A percentile compares a stretch with the other conserved stretches of the same genome.
These are phyloP conservation scores for Contarinia nasturtii DNA, from an alignment of 1,140 invertebrate genomes.

Conservation along the genomic window DNA sequence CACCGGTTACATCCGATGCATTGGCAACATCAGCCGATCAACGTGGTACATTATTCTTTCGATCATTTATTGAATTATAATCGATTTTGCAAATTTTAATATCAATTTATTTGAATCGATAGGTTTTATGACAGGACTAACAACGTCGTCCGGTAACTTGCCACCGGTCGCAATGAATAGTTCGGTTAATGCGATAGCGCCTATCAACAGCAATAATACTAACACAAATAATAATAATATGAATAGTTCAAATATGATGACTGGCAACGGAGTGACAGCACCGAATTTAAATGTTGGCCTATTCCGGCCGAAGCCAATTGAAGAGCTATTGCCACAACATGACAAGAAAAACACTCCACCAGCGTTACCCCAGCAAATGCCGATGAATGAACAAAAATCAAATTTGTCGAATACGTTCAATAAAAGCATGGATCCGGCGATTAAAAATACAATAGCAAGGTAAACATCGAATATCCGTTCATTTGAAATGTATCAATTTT, in stretches of 20 bases:
- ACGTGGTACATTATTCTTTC: not conserved
- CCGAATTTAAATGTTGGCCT: slow-evolving; percentile 33
- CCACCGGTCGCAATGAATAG: too few relatives aligned
- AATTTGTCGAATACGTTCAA: too few relatives aligned
- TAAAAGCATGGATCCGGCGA: slow-evolving; percentile 1
- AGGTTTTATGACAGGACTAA: too few relatives aligned
- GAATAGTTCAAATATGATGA: slow-evolving; percentile 2
- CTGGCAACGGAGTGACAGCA: slow-evolving; percentile 17
- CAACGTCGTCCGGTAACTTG: too few relatives aligned
- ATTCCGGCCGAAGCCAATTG: slow-evolving; percentile 36
- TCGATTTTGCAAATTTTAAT: too few relatives aligned
- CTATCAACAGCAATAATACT: not conserved
- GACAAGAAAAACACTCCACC: slow-evolving; percentile 21
- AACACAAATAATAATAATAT: not conserved
- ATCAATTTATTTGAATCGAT: too few relatives aligned
- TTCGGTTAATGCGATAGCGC: too few relatives aligned
- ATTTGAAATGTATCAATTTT: too few relatives aligned
- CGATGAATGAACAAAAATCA: too few relatives aligned
- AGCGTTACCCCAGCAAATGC: not conserved
- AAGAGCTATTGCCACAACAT: slow-evolving; percentile 34
- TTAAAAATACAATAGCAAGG: slow-evolving; percentile 2
- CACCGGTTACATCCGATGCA: slow-evolving; percentile 46
- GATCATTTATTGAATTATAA: too few relatives aligned
- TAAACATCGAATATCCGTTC: too few relatives aligned
- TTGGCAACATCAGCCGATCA: slow-evolving; percentile 21